Evolutionary conservation across 2,888 invertebrate species (phyloP), one percentile per base, ranked within the genome.

Genomic region (Torymus aiolomorphi): DNA sequence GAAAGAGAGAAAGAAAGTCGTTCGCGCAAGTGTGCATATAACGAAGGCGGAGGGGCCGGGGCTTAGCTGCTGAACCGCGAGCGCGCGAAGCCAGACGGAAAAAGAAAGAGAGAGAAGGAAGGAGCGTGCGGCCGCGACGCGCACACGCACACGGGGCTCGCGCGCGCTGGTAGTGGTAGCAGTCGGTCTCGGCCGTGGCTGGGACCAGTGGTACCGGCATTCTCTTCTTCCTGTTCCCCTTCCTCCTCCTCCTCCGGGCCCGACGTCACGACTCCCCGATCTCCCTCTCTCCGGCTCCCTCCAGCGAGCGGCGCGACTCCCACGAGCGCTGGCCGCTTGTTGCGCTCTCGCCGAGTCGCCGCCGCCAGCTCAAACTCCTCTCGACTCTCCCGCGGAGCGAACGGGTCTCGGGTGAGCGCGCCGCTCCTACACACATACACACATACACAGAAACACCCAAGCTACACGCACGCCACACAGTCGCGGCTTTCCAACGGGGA

Each of bases 141-240:
- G 16, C n/a, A 2, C 62, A 8, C 31, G 10, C 31, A 31, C 62
- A 31, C 62, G 13, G 5, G 16, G 16, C 16, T 49, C 42, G n/a
- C 5, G 12, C 42, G 2, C 42, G 3, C 11, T 16, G 24, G 13
- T 18, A 51, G 49, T 49, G 78, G 82, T 82, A 80, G 56, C 18
- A 49, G 70, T 71, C 84, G 84, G 84, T 84, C 85, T 87, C 87
- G 85, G 83, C 86, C 87, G 89, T 88, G 89, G 87, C 89, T 90
- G 89, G 89, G 88, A 90, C 89, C 88, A 84, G 20, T 62, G 76
- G 80, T 80, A 80, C 80, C 80, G 66, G 89, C 89, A 88, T 88
- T 87, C 89, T 88, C 86, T 83, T 80, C 84, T 86, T 86, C 87
- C 87, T 83, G 88, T 86, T 87, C 87, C 76, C 80, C 80, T 66